Conservation (phyloP, 1,140 invertebrate genomes). For the Tigriopus japonicus region DNA sequence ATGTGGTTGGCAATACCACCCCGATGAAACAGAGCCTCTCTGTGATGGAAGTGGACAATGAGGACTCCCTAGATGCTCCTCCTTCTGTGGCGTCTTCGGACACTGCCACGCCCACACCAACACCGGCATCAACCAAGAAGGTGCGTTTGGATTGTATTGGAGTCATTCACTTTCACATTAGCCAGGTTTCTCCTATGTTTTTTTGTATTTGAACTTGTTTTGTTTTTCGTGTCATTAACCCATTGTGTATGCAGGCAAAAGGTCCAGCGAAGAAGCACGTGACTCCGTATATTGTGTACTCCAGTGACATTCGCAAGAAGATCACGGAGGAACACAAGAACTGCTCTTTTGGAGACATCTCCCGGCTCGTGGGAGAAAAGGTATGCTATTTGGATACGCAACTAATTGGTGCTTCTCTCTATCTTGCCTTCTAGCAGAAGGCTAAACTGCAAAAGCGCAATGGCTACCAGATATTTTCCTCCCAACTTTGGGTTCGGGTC, state of each 20-base stretch:
- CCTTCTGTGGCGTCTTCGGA: constrained; percentile 45
- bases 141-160: background rate
- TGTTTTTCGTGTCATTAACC: constrained; percentile 20
- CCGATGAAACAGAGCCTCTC: background rate
- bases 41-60: constrained; percentile 21
- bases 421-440: background rate
- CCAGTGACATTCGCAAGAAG: constrained; percentile 75
- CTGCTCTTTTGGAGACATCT: constrained; percentile 89
- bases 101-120: constrained; percentile 29
- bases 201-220: no score
- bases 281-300: constrained; percentile 95
- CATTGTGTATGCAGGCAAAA: constrained; percentile 21
- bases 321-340: constrained; percentile 80
- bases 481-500: constrained; percentile 1
- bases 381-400: background rate
- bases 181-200: no score
- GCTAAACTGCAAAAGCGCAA: background rate
- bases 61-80: constrained; percentile 44
- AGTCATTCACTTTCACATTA: background rate
- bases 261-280: constrained; percentile 61
- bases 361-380: constrained; percentile 23
- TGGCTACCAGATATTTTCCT: background rate
- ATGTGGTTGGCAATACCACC: no score
- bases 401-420: background rate
- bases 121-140: constrained; percentile 19